These are phyloP conservation scores for Hestina assimilis DNA, from an alignment of 1,140 invertebrate genomes.

Conservation along the genomic window DNA sequence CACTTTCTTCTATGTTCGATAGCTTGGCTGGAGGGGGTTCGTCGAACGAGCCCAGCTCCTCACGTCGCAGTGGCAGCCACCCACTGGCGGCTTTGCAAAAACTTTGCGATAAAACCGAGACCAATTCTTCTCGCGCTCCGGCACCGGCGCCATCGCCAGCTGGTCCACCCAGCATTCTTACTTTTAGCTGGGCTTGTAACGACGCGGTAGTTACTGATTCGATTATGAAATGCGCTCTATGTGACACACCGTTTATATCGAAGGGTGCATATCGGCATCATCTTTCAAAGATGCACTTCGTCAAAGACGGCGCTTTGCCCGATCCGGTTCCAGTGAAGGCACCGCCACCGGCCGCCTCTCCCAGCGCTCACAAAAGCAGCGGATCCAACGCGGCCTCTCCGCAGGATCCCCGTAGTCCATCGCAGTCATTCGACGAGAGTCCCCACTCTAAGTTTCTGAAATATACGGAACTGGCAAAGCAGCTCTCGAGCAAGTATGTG, in stretches of 20 bases:
- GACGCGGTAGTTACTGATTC: slow-evolving; percentile 93
- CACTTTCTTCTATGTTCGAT: slow-evolving; percentile 94
- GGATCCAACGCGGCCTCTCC: slow-evolving; percentile 76
- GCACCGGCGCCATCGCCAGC: slow-evolving; percentile 75
- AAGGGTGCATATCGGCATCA: slow-evolving; percentile 98
- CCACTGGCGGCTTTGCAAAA: slow-evolving; percentile 96
- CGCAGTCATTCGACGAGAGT: slow-evolving; percentile 90
- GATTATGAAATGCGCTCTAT: slow-evolving; percentile 97
- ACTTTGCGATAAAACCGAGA: slow-evolving; percentile 96
- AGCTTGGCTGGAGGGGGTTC: slow-evolving; percentile 83
- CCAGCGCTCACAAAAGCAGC: slow-evolving; percentile 70
- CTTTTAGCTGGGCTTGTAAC: slow-evolving; percentile 96
- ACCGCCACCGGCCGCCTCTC: slow-evolving; percentile 59
- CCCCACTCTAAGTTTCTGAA: slow-evolving; percentile 98
- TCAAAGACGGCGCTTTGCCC: slow-evolving; percentile 92
- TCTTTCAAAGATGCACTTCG: slow-evolving; percentile 97
- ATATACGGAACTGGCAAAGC: slow-evolving; percentile 97
- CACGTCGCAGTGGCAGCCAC: slow-evolving; percentile 86
- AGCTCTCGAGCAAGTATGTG: slow-evolving; percentile 97
- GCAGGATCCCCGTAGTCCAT: slow-evolving; percentile 77
- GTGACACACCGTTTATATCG: slow-evolving; percentile 97
- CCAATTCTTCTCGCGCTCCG: slow-evolving; percentile 75
- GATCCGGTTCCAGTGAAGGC: slow-evolving; percentile 82
- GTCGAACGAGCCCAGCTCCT: slow-evolving; percentile 68
- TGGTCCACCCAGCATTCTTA: slow-evolving; percentile 89